A percentile compares a stretch with the other conserved stretches of the same genome.
Conservation (phyloP, 2,888 invertebrate species). For the Argynnis bischoffii region DNA sequence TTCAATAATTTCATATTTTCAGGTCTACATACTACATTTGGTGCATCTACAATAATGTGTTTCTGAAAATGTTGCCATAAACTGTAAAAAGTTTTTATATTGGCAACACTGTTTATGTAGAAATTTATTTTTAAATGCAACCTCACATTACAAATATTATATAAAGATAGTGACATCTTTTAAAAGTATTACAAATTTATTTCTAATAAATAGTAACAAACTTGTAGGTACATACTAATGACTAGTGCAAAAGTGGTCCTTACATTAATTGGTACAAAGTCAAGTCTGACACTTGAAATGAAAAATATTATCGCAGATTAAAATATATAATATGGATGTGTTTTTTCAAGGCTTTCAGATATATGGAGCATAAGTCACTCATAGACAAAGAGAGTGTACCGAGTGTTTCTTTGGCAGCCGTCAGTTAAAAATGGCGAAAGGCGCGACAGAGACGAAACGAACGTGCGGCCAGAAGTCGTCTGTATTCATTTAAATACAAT, state of each 20-base stretch:
- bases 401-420: too few relatives aligned
- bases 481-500: too few relatives aligned
- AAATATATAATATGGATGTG: neutral
- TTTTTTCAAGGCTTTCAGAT: neutral
- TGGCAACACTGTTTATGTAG: slow-evolving; percentile 17
- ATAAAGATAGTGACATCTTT: slow-evolving; percentile 7
- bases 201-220: slow-evolving; percentile 1
- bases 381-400: too few relatives aligned
- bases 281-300: neutral
- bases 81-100: slow-evolving; percentile 13
- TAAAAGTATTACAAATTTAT: slow-evolving; percentile 8
- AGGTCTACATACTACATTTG: slow-evolving; percentile 1
- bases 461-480: too few relatives aligned
- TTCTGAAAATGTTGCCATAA: slow-evolving; percentile 11
- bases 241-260: slow-evolving; percentile 39
- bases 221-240: slow-evolving; percentile 14
- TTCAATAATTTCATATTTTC: neutral
- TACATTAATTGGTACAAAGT: slow-evolving; percentile 22
- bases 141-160: slow-evolving; percentile 6
- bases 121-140: slow-evolving; percentile 2
- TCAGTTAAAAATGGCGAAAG: too few relatives aligned
- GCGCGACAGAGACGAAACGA: too few relatives aligned
- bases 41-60: slow-evolving; percentile 13
- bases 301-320: slow-evolving; percentile 7
- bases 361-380: neutral